phyloP scores from a whole-genome alignment of 2,888 invertebrate species.

The Oxyteleia sp. region DNA sequence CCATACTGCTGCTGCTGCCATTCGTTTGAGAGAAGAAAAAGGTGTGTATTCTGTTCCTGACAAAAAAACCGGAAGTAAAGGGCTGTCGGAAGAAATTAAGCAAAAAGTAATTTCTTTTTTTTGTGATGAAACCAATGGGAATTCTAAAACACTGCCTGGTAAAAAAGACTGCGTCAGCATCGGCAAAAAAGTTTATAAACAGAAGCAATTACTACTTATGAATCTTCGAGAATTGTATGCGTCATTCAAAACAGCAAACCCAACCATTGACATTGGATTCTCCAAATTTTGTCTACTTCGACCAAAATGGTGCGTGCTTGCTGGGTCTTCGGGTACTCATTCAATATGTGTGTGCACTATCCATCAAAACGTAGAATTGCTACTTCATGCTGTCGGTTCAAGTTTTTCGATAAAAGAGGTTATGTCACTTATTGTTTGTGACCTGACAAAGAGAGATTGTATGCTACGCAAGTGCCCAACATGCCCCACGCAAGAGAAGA shows the following conservation, averaged over 20 bases:
- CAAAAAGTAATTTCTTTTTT: constrained; percentile 26
- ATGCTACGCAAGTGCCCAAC: constrained; percentile 27
- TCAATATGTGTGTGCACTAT: constrained; percentile 48
- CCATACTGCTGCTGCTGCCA: constrained; percentile 27
- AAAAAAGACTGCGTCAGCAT: constrained; percentile 40
- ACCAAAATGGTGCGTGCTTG: constrained; percentile 49
- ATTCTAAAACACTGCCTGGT: constrained; percentile 32
- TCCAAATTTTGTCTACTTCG: constrained; percentile 46
- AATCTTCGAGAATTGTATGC: constrained; percentile 46
- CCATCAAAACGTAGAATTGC: constrained; percentile 50
- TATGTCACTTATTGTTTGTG: constrained; percentile 36
- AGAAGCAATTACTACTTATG: constrained; percentile 38
- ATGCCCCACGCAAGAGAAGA: constrained; percentile 27
- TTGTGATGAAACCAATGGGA: constrained; percentile 30
- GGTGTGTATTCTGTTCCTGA: constrained; percentile 19
- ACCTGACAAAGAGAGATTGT: constrained; percentile 26
- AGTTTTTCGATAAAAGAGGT: constrained; percentile 15
- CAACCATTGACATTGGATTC: constrained; percentile 21
- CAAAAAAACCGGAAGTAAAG: constrained; percentile 21
- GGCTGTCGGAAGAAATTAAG: constrained; percentile 18
- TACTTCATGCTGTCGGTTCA: constrained; percentile 28
- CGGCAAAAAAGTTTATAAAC: constrained; percentile 31
- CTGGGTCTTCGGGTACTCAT: constrained; percentile 50
- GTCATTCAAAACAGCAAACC: constrained; percentile 18
- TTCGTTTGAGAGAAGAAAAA: constrained; percentile 22